Conservation (phyloP, 2,113 vertebrate genomes). For the Odocoileus virginianus region DNA sequence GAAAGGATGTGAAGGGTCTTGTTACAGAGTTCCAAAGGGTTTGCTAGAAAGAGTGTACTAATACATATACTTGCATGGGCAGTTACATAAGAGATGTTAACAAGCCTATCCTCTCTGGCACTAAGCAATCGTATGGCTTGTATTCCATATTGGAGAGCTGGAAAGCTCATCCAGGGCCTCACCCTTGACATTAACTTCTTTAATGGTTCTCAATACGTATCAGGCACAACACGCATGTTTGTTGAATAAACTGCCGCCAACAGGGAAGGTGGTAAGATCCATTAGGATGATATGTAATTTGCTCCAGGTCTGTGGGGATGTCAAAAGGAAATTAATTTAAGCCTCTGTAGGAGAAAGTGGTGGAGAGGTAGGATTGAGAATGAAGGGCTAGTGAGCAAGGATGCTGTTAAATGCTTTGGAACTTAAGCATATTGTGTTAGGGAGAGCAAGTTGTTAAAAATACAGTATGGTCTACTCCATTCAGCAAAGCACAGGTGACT, state of each 20-base stretch:
- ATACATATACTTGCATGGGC: neutral
- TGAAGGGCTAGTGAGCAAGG: neutral
- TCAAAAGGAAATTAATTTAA: constrained; percentile 20
- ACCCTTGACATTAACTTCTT: neutral
- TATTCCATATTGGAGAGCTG: neutral
- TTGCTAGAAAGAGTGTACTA: neutral
- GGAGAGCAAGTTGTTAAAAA: constrained; percentile 23
- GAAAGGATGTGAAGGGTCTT: neutral
- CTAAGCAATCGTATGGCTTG: neutral
- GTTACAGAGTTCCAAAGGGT: neutral
- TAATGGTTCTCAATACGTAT: neutral
- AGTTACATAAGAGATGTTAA: neutral
- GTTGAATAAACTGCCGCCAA: neutral
- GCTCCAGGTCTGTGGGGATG: neutral
- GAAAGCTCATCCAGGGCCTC: neutral
- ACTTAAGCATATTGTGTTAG: neutral
- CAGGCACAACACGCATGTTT: neutral
- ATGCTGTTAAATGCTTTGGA: neutral
- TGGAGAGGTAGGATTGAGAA: neutral
- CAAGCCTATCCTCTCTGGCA: neutral
- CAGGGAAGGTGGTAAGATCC: neutral
- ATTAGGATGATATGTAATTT: neutral
- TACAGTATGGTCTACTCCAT: neutral
- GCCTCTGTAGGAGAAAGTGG: neutral
- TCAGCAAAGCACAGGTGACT: neutral